Percentiles rank a stretch among this genome's conserved stretches.
phyloP scores from a whole-genome alignment of 2,888 invertebrate genomes.

The Drepana falcataria region DNA sequence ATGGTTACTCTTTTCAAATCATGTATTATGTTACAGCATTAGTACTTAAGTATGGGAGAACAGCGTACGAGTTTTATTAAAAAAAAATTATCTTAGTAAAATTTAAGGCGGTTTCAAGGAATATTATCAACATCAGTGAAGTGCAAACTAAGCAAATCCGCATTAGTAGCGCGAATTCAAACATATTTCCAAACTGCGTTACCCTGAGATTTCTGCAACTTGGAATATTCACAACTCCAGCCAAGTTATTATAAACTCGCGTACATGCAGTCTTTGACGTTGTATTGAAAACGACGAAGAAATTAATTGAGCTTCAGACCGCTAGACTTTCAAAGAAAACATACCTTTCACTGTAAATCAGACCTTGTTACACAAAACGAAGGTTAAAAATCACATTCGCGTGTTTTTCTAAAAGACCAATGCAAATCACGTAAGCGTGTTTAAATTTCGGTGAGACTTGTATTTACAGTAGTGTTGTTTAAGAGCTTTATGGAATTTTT shows the following conservation, averaged over 20 bases:
- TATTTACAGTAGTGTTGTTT: not conserved
- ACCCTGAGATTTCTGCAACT: not conserved
- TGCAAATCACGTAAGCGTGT: not conserved
- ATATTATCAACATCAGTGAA: no score
- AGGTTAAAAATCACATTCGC: not conserved
- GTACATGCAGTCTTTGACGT: conserved; percentile 26
- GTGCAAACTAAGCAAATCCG: not conserved
- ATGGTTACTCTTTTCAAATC: no score
- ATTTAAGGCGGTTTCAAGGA: no score
- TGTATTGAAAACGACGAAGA: conserved; percentile 47
- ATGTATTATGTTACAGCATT: no score
- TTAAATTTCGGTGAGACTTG: not conserved
- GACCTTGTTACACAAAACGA: not conserved
- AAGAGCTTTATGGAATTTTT: not conserved
- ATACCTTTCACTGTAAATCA: not conserved
- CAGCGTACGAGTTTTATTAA: no score
- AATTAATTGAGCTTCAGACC: conserved; percentile 48
- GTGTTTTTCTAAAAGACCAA: not conserved
- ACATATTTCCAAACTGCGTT: not conserved
- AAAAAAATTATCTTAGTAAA: no score
- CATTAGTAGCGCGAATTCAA: not conserved
- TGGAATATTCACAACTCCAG: conserved; percentile 7
- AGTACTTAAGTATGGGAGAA: no score
- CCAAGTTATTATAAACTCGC: conserved; percentile 38
- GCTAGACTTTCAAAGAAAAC: conserved; percentile 29